Evolutionary conservation across 2,797 vertebrate species (phyloP).

Genomic region (Melanogrammus aeglefinus): DNA sequence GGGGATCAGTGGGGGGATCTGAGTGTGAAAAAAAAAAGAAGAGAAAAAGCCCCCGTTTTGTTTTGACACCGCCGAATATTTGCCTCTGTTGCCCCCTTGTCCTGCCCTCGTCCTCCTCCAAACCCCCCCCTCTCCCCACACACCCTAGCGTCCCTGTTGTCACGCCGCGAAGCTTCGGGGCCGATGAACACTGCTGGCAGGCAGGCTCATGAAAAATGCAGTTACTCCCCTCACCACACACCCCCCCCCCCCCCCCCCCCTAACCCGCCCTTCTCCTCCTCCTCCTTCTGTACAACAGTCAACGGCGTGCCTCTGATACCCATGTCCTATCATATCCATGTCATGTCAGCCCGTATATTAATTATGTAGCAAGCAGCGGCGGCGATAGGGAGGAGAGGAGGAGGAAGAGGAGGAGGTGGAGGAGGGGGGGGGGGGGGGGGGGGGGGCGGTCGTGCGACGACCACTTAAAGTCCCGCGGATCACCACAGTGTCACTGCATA

Average conservation of each 20-base stretch:
- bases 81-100: slow-evolving; percentile 33
- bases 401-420: background rate
- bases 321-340: slow-evolving; percentile 75
- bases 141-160: slow-evolving; percentile 7
- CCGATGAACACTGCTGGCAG: slow-evolving; percentile 51
- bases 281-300: slow-evolving; percentile 1
- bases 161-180: slow-evolving; percentile 59
- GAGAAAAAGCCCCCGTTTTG: slow-evolving; percentile 39
- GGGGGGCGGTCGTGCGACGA: slow-evolving; percentile 15
- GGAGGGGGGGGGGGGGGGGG: too few relatives aligned
- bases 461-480: slow-evolving; percentile 43
- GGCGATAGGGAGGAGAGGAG: background rate
- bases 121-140: slow-evolving; percentile 17
- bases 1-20: slow-evolving; percentile 37
- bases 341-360: slow-evolving; percentile 67
- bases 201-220: slow-evolving; percentile 72
- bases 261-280: slow-evolving; percentile 46
- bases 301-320: slow-evolving; percentile 64
- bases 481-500: slow-evolving; percentile 44
- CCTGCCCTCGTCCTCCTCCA: background rate
- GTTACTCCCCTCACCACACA: slow-evolving; percentile 51
- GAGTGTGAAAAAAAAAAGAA: slow-evolving; percentile 13
- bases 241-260: slow-evolving; percentile 6
- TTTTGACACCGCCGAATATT: slow-evolving; percentile 45
- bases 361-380: slow-evolving; percentile 65